Evolutionary conservation across 2,888 invertebrate genomes (phyloP), one percentile per base, ranked within the genome.

Genomic region (Slavum lentiscoides): DNA sequence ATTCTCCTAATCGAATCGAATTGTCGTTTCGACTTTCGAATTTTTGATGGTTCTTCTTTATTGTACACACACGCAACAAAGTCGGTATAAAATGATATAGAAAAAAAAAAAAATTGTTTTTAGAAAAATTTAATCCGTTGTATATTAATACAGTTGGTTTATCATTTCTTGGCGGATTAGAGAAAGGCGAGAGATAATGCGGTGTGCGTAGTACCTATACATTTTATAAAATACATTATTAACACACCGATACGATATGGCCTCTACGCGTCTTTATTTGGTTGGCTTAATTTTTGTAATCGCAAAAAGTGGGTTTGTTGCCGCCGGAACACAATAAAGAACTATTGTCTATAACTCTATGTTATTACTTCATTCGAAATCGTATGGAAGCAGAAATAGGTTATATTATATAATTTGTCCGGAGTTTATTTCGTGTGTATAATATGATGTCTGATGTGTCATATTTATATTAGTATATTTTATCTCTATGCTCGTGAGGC

Each of bases 211-310:
- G n/a, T n/a, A n/a, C n/a, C n/a, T 67, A 43, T 30, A n/a, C 4
- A 30, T 37, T 64, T 21, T 23, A 53, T n/a, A n/a, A n/a, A n/a
- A n/a, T n/a, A n/a, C n/a, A n/a, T n/a, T n/a, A n/a, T n/a, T n/a
- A n/a, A n/a, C n/a, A n/a, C 30, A 30, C 43, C 9, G 19, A 15
- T 19, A 68, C n/a, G 53, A 55, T 30, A 30, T 75, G 67, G 23
- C 75, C 43, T 75, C 75, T 67, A 59, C 13, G 58, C 39, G 6
- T 59, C 66, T 43, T 55, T 75, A 67, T 67, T 75, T 15, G 43
- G 75, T 59, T 9, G 15, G 13, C 15, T 9, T 30, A 75, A 61
- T 58, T 67, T 67, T 39, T 58, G 43, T 59, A 67, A 58, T 67
- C 13, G 43, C n/a, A 17, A 9, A 9, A 7, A n/a, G 75, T 75